Base-by-base conservation (phyloP, 2,888 invertebrate species). In the Athalia cordata region DNA sequence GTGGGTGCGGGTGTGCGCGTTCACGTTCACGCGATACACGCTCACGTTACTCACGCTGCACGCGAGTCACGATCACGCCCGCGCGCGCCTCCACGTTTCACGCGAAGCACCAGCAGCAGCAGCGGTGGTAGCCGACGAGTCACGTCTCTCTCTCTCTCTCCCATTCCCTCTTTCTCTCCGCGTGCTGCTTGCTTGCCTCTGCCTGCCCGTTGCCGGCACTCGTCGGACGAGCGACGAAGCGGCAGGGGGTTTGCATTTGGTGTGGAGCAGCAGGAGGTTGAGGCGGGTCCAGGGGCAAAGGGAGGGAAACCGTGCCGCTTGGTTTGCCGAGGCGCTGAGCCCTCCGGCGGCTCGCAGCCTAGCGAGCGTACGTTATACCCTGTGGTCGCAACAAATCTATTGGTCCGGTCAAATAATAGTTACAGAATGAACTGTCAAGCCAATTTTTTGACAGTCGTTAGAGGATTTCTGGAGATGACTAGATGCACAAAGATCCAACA, bases 321-420 rank as follows among this genome's bases (percentile, higher is more conserved):
- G 84, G 83, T 83, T 85, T 85, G 87, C 84, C 84, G 86, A 88
- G 84, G 86, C 87, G 87, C 87, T 86, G 88, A 88, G 88, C 86
- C 87, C 86, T 87, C 85, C 85, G 86, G 82, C 81, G 85, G 82
- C 81, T 29, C 29, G 29, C 29, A 82, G 87, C 80, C 79, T 65
- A 81, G 83, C 75, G 84, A 79, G 81, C 79, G 79, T 75, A 81
- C 79, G 79, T 80, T 57, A 78, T 80, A 77, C 79, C 64, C 64
- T 29, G 43, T 43, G 11, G 29, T 9, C 15, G 29, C 29, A 29
- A 29, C 29, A 2, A 29, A 29, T 1, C 29, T 29, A 29, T 29
- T 29, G 29, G 1, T 29, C 29, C 29, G 29, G 29, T 29, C 29
- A 29, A 29, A 29, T 29, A 29, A 2, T 29, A 29, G 29, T 29